Evolutionary conservation across 2,797 vertebrate genomes (phyloP), one percentile per base, ranked within the genome.

Genomic region (Simalia tracyae): DNA sequence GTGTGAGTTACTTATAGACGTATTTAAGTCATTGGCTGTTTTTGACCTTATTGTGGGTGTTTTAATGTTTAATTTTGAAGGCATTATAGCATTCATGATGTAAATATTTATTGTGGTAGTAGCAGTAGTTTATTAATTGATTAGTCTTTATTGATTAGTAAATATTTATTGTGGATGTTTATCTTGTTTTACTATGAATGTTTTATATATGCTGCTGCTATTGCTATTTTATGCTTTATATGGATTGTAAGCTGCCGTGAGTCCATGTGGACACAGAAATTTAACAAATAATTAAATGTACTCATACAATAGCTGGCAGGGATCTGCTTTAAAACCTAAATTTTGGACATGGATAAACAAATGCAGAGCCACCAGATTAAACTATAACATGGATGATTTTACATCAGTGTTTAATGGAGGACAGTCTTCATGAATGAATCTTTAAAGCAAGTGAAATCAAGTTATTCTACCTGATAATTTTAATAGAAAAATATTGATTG

Each of bases 391-490:
- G 17, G 5, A 94, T 10, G 87, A 5, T 84, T 94, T 89, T 91
- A 88, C 93, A 94, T 14, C 68, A 56, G 0, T 9, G 63, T n/a
- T 12, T 88, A 63, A 60, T n/a, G 2, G 19, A 46, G 46, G 46
- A 22, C 50, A 54, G 50, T 54, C 50, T 54, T 54, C 50, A 54
- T 54, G 50, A 91, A 8, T 92, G 60, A 91, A 87, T 92, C 8
- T 36, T 2, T 88, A 90, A 59, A 91, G 89, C 12, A 81, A 81
- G 5, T 68, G 12, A 12, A 68, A 68, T 68, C 57, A 59, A 59
- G 14, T 60, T 5, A 91, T 24, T 92, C 4, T 26, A 91, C 56
- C 17, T 15, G 9, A 28, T 87, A 17, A 81, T 93, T 94, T 95
- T 54, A 63, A n/a, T 24, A 28, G 90, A 50, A 76, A 93, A 88